Evolutionary conservation across 2,797 vertebrate species (phyloP), one percentile per base, ranked within the genome.

Genomic region (Psittacula derbiana): DNA sequence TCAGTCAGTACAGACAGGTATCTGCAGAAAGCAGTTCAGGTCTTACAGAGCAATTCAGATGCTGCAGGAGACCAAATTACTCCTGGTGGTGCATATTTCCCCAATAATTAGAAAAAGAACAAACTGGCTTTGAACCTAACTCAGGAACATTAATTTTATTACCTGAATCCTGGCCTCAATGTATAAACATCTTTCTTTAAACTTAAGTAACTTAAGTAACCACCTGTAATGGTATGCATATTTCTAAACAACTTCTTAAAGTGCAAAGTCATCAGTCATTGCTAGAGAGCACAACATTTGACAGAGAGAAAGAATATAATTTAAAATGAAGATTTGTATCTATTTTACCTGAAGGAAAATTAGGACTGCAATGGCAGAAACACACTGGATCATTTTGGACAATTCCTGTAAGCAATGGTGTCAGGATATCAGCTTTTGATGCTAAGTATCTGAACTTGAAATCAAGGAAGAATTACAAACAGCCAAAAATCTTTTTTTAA

Each of bases 161-260:
- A 88, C 73, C 49, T 90, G 73, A 91, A 91, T 74, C 40, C n/a
- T 86, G 57, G 43, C 13, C 12, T 53, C 75, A 47, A 8, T 88
- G 72, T 71, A 92, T 87, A 93, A 94, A 82, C 19, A 62, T 33
- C 40, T 80, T 92, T 49, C 71, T 67, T 74, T 80, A 84, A 41
- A 61, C 17, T 23, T 58, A 36, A 17, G 17, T 71, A 94, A 85
- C 13, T 87, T 65, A 53, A 87, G 46, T 53, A 82, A 58, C 19
- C 61, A 71, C 24, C 40, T 74, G 49, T 49, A 83, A 31, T 16
- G 14, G 44, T 60, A 83, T 30, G 46, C 13, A 21, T 71, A 57
- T 41, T 89, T 94, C 88, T 73, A 90, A 94, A 88, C 21, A 67
- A 24, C 38, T 86, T 86, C 30, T 64, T 74, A 25, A 92, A 82